Base-by-base conservation (phyloP, 2,888 invertebrate genomes). In the Drosophila borealis region DNA sequence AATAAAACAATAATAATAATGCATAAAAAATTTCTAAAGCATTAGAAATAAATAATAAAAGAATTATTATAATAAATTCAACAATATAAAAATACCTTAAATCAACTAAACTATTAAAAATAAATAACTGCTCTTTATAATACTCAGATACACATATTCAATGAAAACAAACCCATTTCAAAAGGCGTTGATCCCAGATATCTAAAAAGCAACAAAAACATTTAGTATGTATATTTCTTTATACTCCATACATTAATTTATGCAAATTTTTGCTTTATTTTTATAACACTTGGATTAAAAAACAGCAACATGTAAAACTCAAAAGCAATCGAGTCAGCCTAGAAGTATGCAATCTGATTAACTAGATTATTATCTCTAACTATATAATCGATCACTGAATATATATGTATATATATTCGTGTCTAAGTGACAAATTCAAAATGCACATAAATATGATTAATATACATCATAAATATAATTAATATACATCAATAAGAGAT, bases 331-430 rank as follows among this genome's bases (percentile, higher is more conserved):
- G 17, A 3, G 0, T 14, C 53, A 56, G 53, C 72, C 73, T 53
- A 62, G 41, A 78, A 74, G 74, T 74, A 75, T 78, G 78, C 78
- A 68, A 53, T 33, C 9, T 14, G 61, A 33, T 50, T 13, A 61
- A 25, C 14, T 49, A 61, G 25, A 44, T 62, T 49, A 44, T 41
- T 45, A 60, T 50, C 33, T 57, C 9, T 8, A 2, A 29, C 29
- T 29, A n/a, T 19, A 41, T 56, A 55, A 53, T 42, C 51, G 59
- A 71, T 71, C 55, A 29, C 2, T 3, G 17, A 50, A 44, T 45
- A 33, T n/a, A 25, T 11, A 44, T 33, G 41, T 45, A 33, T n/a
- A 25, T 11, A 44, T 33, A 51, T 39, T 36, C 3, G 9, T 39
- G n/a, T 14, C 19, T 42, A 19, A 9, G n/a, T n/a, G 21, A n/a